Base-by-base conservation (phyloP, 2,797 vertebrate species). In the Epinephelus coioides region DNA sequence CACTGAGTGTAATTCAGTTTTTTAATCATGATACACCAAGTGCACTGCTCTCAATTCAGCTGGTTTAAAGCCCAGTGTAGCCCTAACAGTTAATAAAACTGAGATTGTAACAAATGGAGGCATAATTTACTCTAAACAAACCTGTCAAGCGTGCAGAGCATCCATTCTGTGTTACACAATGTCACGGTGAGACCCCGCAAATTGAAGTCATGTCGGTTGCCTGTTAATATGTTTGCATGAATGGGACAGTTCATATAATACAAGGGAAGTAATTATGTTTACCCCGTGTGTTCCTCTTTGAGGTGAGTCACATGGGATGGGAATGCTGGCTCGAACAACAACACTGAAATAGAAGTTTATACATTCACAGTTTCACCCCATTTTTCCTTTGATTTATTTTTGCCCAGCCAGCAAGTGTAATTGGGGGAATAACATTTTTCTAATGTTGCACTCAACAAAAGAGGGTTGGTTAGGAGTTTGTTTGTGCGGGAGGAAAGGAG, bases 301-400 rank as follows among this genome's bases (percentile, higher is more conserved):
- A 88, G 82, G 81, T 83, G 77, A 78, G 66, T 81, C 88, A 91
- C 88, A 82, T 79, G 86, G 90, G 86, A 87, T 18, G 1, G 49
- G 47, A 77, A 74, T 30, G 62, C 69, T 63, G 38, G 25, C 64
- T 62, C 4, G 40, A 81, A 89, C 78, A 87, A 87, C 88, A 88
- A 75, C 34, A 79, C 79, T 67, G 71, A 89, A 91, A 90, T 75
- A 86, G 77, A 88, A 91, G 87, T 92, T 82, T 72, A 90, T 85
- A 78, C 60, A 88, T 90, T 89, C 82, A 83, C 76, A 74, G 84
- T 79, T 89, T 82, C 78, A 75, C 74, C 77, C 78, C 59, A 38
- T 71, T 83, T 81, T 85, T 49, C 61, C 72, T 92, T 86, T 89
- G 84, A 90, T 91, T 91, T 90, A 83, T 93, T 85, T 92, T 79